These are phyloP conservation scores for Muscicapa adusta DNA, from an alignment of 2,113 vertebrate species.

Conservation along the genomic window DNA sequence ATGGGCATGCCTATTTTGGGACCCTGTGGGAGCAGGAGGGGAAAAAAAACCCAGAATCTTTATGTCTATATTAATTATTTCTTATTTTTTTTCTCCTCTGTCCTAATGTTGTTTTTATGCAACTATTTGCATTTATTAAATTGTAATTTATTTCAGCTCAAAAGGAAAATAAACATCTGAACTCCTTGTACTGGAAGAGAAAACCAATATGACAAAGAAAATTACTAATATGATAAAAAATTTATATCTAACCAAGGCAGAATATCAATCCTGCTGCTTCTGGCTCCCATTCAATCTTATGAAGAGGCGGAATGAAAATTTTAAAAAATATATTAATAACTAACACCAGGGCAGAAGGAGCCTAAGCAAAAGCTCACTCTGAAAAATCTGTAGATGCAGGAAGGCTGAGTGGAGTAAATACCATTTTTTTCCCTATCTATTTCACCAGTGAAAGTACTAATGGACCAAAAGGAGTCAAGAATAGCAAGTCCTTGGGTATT, in stretches of 20 bases:
- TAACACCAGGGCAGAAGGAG: neutral
- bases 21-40: neutral
- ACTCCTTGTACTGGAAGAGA: neutral
- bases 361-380: neutral
- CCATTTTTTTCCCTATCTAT: neutral
- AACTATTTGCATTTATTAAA: slow-evolving; percentile 16
- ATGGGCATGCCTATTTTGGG: neutral
- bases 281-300: neutral
- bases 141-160: neutral
- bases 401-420: neutral
- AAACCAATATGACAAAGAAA: slow-evolving; percentile 30
- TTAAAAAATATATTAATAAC: neutral
- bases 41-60: neutral
- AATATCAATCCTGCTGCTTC: slow-evolving; percentile 39
- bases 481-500: neutral
- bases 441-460: neutral
- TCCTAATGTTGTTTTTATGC: neutral
- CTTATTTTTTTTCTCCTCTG: neutral
- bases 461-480: neutral
- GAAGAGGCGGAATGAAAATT: neutral
- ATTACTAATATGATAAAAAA: slow-evolving; percentile 42
- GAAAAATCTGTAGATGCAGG: neutral
- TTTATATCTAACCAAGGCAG: neutral
- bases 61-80: neutral
- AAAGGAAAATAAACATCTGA: slow-evolving; percentile 47